Evolutionary conservation across 2,113 vertebrate genomes (phyloP).

Genomic region (Xenus cinereus): DNA sequence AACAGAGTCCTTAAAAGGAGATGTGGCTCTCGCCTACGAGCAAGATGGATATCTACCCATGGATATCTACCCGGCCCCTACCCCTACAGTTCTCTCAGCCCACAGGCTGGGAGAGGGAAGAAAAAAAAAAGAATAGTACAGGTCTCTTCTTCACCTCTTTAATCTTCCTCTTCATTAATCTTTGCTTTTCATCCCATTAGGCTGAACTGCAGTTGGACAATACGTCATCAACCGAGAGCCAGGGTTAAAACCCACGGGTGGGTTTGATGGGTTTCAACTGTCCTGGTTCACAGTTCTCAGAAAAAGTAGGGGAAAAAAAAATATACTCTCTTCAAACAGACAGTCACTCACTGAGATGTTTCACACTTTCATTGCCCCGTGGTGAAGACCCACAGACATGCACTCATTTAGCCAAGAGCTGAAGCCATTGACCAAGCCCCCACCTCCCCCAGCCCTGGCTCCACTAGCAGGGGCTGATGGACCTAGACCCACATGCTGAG

Average conservation of each 20-base stretch:
- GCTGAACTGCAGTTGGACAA: background rate
- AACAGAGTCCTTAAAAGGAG: conserved; percentile 23
- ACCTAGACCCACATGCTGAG: background rate
- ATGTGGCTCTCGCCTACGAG: background rate
- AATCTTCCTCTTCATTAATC: background rate
- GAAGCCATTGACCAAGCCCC: background rate
- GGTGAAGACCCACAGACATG: background rate
- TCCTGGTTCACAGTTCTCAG: background rate
- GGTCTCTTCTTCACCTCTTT: background rate
- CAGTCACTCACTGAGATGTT: background rate
- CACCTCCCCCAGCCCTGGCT: background rate
- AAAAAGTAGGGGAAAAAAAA: background rate
- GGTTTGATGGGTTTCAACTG: background rate
- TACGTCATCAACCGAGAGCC: background rate
- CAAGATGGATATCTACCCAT: background rate
- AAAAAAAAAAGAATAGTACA: background rate
- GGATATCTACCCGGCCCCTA: background rate
- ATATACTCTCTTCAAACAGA: background rate
- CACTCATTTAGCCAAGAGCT: background rate
- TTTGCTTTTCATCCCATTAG: background rate
- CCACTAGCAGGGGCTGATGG: background rate
- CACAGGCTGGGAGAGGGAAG: background rate
- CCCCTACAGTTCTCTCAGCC: background rate
- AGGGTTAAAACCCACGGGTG: background rate
- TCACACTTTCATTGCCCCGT: background rate